Conservation (phyloP, 2,888 invertebrate species). For the Dryobota labecula region DNA sequence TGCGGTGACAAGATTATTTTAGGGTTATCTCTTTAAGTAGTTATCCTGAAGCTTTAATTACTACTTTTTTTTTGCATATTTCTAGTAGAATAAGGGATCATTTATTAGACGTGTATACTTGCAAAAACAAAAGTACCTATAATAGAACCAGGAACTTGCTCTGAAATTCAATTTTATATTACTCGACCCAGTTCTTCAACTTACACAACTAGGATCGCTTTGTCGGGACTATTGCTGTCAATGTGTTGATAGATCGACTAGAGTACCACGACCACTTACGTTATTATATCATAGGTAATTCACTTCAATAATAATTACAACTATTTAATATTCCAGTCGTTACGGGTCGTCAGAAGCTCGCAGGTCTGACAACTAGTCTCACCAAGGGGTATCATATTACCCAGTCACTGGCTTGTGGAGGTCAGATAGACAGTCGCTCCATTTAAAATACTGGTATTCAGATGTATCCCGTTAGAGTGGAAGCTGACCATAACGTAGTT, state of each 20-base stretch:
- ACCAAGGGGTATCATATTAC: too few relatives aligned
- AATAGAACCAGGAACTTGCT: conserved; percentile 11
- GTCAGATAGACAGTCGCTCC: too few relatives aligned
- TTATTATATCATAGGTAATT: not conserved
- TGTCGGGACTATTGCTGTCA: conserved; percentile 10
- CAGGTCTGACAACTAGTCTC: too few relatives aligned
- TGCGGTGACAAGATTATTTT: too few relatives aligned
- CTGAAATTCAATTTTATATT: not conserved
- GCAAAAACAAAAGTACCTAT: not conserved
- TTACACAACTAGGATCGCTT: not conserved
- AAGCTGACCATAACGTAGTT: too few relatives aligned
- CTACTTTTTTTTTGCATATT: too few relatives aligned
- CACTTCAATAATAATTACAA: not conserved
- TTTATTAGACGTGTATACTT: not conserved
- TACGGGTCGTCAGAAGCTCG: too few relatives aligned
- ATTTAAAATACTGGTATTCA: too few relatives aligned
- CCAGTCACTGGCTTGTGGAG: too few relatives aligned
- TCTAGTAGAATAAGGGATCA: not conserved
- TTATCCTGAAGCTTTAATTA: too few relatives aligned
- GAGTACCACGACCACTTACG: conserved; percentile 15
- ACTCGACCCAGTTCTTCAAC: conserved; percentile 11
- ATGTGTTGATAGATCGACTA: conserved; percentile 20
- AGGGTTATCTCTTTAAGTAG: too few relatives aligned
- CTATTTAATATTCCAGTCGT: not conserved
- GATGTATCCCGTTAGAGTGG: too few relatives aligned